A percentile compares a stretch with the other conserved stretches of the same genome.
These are phyloP conservation scores for Tetranychus truncatus DNA, from an alignment of 2,888 invertebrate genomes.

Conservation along the genomic window DNA sequence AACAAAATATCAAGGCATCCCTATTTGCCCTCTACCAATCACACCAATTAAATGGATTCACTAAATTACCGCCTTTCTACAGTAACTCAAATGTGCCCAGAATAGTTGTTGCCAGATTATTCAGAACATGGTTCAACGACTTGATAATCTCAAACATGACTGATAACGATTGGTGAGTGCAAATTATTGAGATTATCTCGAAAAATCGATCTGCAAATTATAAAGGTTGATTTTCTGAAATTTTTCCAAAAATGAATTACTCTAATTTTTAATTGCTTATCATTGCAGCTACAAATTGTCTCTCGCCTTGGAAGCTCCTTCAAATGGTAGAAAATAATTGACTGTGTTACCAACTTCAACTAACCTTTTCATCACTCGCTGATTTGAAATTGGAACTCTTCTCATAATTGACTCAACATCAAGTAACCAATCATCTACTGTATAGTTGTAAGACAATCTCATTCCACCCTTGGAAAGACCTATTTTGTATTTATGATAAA, in stretches of 20 bases:
- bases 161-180: slow-evolving; percentile 22
- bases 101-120: slow-evolving; percentile 22
- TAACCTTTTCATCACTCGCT: background rate
- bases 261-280: background rate
- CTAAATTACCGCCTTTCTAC: slow-evolving; percentile 12
- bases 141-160: slow-evolving; percentile 16
- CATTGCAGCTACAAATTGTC: slow-evolving; percentile 18
- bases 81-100: slow-evolving; percentile 19
- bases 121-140: slow-evolving; percentile 21
- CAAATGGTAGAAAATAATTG: slow-evolving; percentile 9
- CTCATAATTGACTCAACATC: background rate
- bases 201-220: background rate
- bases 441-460: background rate
- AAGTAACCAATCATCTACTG: background rate
- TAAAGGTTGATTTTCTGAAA: background rate
- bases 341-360: background rate
- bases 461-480: background rate
- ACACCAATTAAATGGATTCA: slow-evolving; percentile 14
- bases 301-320: slow-evolving; percentile 14
- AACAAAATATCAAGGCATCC: slow-evolving; percentile 36
- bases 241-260: background rate
- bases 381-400: background rate
- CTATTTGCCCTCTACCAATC: slow-evolving; percentile 18
- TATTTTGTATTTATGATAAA: background rate
- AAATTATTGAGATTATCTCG: background rate